These are phyloP conservation scores for Acanthopleura granulata DNA, from an alignment of 2,888 invertebrate genomes.

Conservation along the genomic window DNA sequence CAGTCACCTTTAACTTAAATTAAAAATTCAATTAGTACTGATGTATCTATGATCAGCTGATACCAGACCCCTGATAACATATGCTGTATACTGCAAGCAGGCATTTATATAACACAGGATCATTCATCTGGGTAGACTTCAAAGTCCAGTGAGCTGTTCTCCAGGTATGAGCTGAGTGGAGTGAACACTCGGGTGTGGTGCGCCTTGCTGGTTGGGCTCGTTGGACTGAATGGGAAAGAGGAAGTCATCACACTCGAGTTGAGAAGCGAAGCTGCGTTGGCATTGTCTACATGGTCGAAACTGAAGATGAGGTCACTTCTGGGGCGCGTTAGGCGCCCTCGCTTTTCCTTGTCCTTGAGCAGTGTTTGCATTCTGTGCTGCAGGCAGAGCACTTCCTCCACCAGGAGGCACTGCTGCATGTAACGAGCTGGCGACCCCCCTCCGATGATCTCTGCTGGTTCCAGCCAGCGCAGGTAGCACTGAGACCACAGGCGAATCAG, in stretches of 20 bases:
- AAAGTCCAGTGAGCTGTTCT: conserved; percentile 51
- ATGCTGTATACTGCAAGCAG: too few species aligned
- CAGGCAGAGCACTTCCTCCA: conserved; percentile 67
- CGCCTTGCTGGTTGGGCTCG: conserved; percentile 38
- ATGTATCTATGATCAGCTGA: too few species aligned
- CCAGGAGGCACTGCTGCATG: conserved; percentile 67
- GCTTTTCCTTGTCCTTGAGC: conserved; percentile 24
- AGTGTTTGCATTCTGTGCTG: conserved; percentile 52
- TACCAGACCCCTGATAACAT: too few species aligned
- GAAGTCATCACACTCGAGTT: conserved; percentile 51
- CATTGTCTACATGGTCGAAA: conserved; percentile 28
- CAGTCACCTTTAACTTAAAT: too few species aligned
- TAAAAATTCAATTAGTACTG: too few species aligned
- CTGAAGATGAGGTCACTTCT: conserved; percentile 56
- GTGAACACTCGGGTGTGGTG: conserved; percentile 41
- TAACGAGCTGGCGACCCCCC: conserved; percentile 74
- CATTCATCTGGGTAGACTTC: conserved; percentile 36
- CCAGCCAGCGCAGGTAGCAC: conserved; percentile 92
- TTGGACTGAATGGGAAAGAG: conserved; percentile 56
- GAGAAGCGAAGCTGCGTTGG: conserved; percentile 36
- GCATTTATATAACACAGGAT: too few species aligned
- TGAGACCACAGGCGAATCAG: conserved; percentile 82
- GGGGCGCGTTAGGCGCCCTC: conserved; percentile 34
- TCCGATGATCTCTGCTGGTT: conserved; percentile 82
- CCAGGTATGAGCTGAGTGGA: conserved; percentile 48